Evolutionary conservation across 1,140 invertebrate genomes (phyloP).

Genomic region (Aradophagus sp.): DNA sequence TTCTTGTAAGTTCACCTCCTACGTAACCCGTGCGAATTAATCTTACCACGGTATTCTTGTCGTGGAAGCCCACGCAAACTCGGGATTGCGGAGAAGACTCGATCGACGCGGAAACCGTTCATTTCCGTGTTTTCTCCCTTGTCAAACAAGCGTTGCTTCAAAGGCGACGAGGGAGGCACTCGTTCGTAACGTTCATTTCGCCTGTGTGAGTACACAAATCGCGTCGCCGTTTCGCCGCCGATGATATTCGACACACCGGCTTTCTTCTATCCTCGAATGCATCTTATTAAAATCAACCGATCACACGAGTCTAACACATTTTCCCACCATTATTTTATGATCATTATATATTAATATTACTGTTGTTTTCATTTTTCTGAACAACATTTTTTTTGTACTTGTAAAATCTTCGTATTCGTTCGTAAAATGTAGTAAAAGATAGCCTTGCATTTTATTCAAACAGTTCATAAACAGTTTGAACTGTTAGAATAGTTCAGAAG

Average conservation of each 20-base stretch:
- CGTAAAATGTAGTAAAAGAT: too few species aligned
- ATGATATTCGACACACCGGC: background rate
- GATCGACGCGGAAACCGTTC: conserved; percentile 58
- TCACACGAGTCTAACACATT: background rate
- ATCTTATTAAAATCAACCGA: too few species aligned
- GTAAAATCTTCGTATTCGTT: too few species aligned
- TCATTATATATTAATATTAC: too few species aligned
- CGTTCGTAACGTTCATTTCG: conserved; percentile 30
- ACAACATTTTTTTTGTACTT: too few species aligned
- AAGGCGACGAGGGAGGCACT: conserved; percentile 40
- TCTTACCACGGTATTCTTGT: conserved; percentile 49
- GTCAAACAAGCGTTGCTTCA: conserved; percentile 49
- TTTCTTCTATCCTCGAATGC: background rate
- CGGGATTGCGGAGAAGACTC: conserved; percentile 50
- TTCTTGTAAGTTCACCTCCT: conserved; percentile 57
- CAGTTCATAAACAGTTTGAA: too few species aligned
- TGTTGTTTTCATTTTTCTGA: too few species aligned
- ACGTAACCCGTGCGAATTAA: conserved; percentile 60
- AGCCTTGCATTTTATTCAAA: too few species aligned
- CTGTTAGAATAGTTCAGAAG: too few species aligned
- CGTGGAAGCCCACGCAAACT: conserved; percentile 48
- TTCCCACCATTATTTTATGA: too few species aligned
- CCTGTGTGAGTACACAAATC: conserved; percentile 27
- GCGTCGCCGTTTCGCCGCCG: conserved; percentile 23
- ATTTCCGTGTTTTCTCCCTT: conserved; percentile 60